Conservation (phyloP, 2,797 vertebrate species). For the Urosaurus nigricauda region DNA sequence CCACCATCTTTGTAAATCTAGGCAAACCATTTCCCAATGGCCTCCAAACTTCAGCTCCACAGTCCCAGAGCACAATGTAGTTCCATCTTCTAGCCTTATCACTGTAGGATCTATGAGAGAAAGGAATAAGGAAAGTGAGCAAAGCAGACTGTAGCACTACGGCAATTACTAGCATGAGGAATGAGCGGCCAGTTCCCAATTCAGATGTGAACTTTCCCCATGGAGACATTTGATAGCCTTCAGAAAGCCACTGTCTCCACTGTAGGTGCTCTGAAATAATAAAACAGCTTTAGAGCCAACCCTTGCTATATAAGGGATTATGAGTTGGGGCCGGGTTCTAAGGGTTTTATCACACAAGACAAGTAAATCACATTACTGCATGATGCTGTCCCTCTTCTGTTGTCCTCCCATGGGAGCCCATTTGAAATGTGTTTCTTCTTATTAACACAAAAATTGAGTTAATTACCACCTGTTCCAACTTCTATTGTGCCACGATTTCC, state of each 20-base stretch:
- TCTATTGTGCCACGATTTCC: no score
- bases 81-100: conserved; percentile 61
- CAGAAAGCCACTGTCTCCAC: background rate
- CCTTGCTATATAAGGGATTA: background rate
- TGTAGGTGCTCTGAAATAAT: background rate
- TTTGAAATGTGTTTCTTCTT: no score
- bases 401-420: no score
- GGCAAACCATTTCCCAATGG: conserved; percentile 58
- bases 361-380: no score
- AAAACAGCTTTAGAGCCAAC: background rate
- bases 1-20: fast-evolving
- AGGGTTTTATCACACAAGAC: no score
- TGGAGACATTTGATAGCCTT: background rate
- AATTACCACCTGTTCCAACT: no score
- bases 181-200: background rate
- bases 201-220: conserved; percentile 3
- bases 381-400: no score
- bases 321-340: no score
- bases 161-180: background rate
- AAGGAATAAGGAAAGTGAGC: fast-evolving
- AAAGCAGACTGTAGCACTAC: background rate
- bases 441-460: no score
- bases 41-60: conserved; percentile 64
- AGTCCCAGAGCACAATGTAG: conserved; percentile 61
- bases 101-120: conserved; percentile 52